Evolutionary conservation across 1,140 invertebrate species (phyloP).

Genomic region (Helicoverpa zea): DNA sequence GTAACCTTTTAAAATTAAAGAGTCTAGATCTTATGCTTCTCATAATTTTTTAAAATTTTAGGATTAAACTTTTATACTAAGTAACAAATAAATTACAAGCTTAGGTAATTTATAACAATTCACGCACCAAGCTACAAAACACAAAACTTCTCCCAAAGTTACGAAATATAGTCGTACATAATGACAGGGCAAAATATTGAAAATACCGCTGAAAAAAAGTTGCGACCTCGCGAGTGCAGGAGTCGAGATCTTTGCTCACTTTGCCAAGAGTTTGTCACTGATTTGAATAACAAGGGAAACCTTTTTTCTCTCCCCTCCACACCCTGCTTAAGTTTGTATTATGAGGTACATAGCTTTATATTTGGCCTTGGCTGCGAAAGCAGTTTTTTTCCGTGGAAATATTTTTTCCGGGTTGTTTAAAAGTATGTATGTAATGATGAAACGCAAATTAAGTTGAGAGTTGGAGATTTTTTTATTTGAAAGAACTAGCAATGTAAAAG

Average conservation of each 20-base stretch:
- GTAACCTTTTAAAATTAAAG: too few species aligned
- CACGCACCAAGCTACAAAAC: background rate
- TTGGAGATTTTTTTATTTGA: too few species aligned
- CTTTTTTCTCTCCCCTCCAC: conserved; percentile 62
- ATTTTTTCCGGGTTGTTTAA: too few species aligned
- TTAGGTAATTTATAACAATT: background rate
- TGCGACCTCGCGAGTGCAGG: conserved; percentile 52
- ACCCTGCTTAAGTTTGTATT: conserved; percentile 15
- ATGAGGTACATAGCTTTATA: background rate
- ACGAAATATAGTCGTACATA: background rate
- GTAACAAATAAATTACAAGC: background rate
- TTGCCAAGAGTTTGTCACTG: conserved; percentile 65
- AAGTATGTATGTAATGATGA: too few species aligned
- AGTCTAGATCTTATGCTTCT: too few species aligned
- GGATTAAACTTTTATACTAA: background rate
- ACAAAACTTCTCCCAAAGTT: background rate
- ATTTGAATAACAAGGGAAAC: conserved; percentile 77
- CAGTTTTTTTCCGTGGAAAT: background rate
- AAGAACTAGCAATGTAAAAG: too few species aligned
- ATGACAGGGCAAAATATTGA: conserved; percentile 37
- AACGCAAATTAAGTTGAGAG: too few species aligned
- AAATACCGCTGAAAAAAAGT: conserved; percentile 51
- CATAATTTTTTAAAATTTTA: too few species aligned
- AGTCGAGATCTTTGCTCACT: conserved; percentile 56
- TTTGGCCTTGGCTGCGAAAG: background rate